Conservation (phyloP, 2,113 vertebrate genomes). For the Rana temporaria region DNA sequence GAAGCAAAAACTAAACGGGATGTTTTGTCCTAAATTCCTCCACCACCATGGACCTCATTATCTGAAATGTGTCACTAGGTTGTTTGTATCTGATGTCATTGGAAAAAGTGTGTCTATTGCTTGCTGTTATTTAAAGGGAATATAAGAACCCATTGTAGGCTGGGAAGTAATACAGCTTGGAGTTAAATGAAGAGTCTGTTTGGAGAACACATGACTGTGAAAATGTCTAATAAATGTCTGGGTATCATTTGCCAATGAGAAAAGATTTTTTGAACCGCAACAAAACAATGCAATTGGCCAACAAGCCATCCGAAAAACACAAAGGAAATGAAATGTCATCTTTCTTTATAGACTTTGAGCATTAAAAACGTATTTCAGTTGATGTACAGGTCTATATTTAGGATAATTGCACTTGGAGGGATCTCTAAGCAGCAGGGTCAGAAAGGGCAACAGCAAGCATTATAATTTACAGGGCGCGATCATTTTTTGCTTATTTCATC, state of each 20-base stretch:
- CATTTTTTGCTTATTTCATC: no score
- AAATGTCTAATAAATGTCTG: not conserved
- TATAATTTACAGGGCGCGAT: no score
- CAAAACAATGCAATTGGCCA: not conserved
- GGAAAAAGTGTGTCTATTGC: not conserved
- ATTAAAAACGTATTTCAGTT: no score
- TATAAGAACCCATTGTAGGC: constrained; percentile 6
- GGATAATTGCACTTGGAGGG: no score
- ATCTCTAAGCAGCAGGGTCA: no score
- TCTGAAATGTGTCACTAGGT: not conserved
- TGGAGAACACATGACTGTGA: constrained; percentile 1
- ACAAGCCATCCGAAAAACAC: not conserved
- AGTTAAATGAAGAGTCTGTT: not conserved
- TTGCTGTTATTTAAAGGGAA: not conserved
- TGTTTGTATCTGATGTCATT: not conserved
- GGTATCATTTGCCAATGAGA: not conserved
- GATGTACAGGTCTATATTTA: no score
- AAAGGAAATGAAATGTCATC: not conserved
- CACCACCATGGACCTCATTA: not conserved
- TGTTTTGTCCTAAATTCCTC: not conserved
- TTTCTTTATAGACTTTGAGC: no score
- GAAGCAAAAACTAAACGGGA: not conserved
- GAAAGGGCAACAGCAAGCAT: no score
- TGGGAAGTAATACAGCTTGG: not conserved
- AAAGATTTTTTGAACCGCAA: not conserved